Conservation (phyloP, 2,888 invertebrate species). For the Caenorhabditis panamensis region DNA sequence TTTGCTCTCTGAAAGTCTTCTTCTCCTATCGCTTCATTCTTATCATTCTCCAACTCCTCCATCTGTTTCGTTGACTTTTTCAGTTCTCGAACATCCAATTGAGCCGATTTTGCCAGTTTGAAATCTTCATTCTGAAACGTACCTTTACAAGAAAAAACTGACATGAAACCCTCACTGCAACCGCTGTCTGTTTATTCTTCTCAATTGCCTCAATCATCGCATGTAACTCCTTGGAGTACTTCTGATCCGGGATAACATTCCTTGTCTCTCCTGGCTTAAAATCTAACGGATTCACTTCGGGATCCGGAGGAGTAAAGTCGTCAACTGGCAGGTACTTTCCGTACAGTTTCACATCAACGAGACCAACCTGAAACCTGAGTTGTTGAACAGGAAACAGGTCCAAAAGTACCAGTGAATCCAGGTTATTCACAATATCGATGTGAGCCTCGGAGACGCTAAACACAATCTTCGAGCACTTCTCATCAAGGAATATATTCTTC, state of each 20-base stretch:
- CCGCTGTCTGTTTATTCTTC: conserved; percentile 65
- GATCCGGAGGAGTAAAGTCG: conserved; percentile 15
- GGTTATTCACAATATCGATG: conserved; percentile 54
- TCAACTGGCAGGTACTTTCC: conserved; percentile 60
- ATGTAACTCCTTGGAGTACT: conserved; percentile 66
- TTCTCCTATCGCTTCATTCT: conserved; percentile 52
- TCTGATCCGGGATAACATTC: conserved; percentile 48
- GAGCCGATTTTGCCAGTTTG: conserved; percentile 70
- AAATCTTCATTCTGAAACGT: conserved; percentile 64
- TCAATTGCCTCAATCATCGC: conserved; percentile 62
- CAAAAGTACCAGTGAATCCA: conserved; percentile 47
- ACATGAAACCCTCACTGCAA: conserved; percentile 62
- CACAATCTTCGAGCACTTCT: conserved; percentile 50
- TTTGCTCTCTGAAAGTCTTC: conserved; percentile 76
- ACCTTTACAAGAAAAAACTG: too few relatives aligned
- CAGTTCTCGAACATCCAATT: conserved; percentile 63
- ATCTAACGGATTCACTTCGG: conserved; percentile 1
- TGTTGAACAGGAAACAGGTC: neutral
- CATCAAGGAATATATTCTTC: conserved; percentile 72
- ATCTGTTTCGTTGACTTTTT: conserved; percentile 68
- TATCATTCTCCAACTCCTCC: conserved; percentile 70
- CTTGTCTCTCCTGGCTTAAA: conserved; percentile 36
- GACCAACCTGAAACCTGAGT: conserved; percentile 63
- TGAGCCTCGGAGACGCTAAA: conserved; percentile 56
- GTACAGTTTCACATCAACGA: conserved; percentile 66